Evolutionary conservation across 2,113 vertebrate species (phyloP), one percentile per base, ranked within the genome.

Genomic region (Ptyas mucosa): DNA sequence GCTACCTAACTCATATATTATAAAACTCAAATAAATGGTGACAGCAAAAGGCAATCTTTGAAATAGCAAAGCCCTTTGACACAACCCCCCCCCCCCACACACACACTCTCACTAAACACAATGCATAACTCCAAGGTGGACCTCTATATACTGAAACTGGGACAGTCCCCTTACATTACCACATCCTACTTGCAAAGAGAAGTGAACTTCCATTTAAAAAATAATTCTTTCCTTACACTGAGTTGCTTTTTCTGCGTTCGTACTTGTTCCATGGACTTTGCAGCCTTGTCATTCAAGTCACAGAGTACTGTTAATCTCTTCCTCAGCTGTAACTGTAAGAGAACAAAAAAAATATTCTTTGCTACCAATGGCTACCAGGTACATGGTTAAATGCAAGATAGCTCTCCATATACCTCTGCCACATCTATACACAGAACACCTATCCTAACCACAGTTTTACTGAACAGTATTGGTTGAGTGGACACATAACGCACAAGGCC

Each of bases 281-380:
- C 34, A 3, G 98, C 97, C 51, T 96, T 98, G 1, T 92, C 96
- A 20, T 97, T 97, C 93, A 99, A 98, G 23, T 90, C 93, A 0
- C 98, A 95, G 94, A 98, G 95, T 64, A 98, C 10, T 8, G 0
- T 1, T 39, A 99, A 93, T 29, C 97, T 98, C 7, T 96, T 91
- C 93, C 95, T 98, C 96, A 99, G 94, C 3, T 94, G 96, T 0
- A 88, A 75, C 99, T 99, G 94, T 43, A 95, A 8, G 39, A 55
- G 90, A 96, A 53, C 75, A 94, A 39, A 55, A 64, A 43, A 0
- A 8, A 34, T 93, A 64, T 69, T 87, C 89, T 91, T 93, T 18
- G 64, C 5, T 87, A 29, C 11, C 4, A 88, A 88, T 53, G 15
- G 26, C 75, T 81, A 21, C 51, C 15, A 14, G 7, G 51, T 9